Percentiles rank a stretch among this genome's conserved stretches.
These are phyloP conservation scores for Gymnarchus niloticus DNA, from an alignment of 2,113 vertebrate genomes.

Conservation along the genomic window DNA sequence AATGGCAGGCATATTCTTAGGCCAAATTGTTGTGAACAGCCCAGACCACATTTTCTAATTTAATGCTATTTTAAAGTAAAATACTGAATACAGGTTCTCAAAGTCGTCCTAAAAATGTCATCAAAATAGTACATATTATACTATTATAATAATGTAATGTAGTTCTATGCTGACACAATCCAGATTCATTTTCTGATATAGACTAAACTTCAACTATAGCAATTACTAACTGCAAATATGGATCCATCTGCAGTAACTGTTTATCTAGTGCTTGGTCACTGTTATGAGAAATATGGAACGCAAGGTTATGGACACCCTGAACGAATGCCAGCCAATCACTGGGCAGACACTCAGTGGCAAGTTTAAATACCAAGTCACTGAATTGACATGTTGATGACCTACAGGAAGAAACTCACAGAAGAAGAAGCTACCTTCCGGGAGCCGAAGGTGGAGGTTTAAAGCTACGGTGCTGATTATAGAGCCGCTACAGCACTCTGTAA, in stretches of 20 bases:
- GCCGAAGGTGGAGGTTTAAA: background rate
- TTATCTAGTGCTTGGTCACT: background rate
- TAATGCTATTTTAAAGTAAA: background rate
- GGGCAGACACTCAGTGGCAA: background rate
- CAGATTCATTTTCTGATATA: background rate
- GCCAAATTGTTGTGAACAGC: too few relatives aligned
- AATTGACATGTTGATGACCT: background rate
- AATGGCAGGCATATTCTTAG: too few relatives aligned
- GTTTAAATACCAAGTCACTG: background rate
- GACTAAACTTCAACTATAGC: background rate
- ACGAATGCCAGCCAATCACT: background rate
- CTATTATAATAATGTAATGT: background rate
- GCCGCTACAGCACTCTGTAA: background rate
- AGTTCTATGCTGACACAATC: background rate
- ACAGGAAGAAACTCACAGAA: background rate
- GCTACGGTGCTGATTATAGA: background rate
- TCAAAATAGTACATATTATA: background rate
- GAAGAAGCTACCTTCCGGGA: background rate
- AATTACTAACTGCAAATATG: background rate
- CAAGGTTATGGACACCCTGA: background rate
- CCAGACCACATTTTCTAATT: background rate
- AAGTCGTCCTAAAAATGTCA: too few relatives aligned
- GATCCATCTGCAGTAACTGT: background rate
- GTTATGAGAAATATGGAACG: background rate
- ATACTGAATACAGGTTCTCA: background rate